phyloP scores from a whole-genome alignment of 2,888 invertebrate species.

The Entomobrya multifasciata region DNA sequence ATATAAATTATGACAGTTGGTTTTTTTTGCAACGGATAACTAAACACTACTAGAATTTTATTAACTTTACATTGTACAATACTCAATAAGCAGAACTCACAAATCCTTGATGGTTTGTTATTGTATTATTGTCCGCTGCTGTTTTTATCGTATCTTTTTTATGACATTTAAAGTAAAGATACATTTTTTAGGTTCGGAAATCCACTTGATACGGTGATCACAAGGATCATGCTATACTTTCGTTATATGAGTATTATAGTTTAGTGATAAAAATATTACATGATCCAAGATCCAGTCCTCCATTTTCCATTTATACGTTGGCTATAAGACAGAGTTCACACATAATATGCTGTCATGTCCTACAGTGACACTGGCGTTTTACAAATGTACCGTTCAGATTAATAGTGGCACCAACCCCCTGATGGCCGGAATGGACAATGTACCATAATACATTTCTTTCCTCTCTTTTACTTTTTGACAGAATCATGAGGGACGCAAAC shows the following conservation, averaged over 20 bases:
- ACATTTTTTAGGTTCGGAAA: background rate
- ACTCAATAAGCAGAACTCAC: background rate
- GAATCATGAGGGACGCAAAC: slow-evolving; percentile 1
- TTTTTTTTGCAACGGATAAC: too few relatives aligned
- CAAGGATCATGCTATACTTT: too few relatives aligned
- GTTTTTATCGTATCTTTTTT: too few relatives aligned
- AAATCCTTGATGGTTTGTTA: too few relatives aligned
- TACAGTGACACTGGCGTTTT: slow-evolving; percentile 77
- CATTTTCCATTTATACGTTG: background rate
- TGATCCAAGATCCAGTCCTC: background rate
- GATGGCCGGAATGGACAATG: slow-evolving; percentile 77
- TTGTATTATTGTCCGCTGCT: too few relatives aligned
- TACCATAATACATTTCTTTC: slow-evolving; percentile 54
- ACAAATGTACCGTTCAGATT: slow-evolving; percentile 74
- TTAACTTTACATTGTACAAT: background rate
- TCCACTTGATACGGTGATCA: too few relatives aligned
- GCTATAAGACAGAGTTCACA: slow-evolving; percentile 5
- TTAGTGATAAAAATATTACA: background rate
- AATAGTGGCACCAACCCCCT: slow-evolving; percentile 79
- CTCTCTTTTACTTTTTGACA: slow-evolving; percentile 35
- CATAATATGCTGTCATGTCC: slow-evolving; percentile 61
- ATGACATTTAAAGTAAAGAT: background rate
- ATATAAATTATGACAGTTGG: slow-evolving; percentile 1
- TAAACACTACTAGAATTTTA: too few relatives aligned
- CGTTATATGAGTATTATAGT: too few relatives aligned